Percentiles rank a stretch among this genome's conserved stretches.
phyloP scores from a whole-genome alignment of 2,888 invertebrate genomes.

The Himalopsyche anomala region DNA sequence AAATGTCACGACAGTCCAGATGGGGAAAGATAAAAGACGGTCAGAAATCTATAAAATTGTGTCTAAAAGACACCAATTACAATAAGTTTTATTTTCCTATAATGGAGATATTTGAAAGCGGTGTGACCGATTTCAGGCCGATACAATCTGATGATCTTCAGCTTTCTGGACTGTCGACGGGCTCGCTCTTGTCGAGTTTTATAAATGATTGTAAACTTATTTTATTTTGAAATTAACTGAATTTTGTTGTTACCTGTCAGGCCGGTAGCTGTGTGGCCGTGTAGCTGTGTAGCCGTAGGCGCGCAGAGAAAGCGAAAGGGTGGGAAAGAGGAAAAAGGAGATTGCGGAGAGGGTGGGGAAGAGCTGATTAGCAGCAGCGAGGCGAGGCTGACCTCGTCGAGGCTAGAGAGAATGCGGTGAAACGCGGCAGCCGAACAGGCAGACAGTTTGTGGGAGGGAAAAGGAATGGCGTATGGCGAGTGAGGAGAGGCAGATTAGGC shows the following conservation, averaged over 20 bases:
- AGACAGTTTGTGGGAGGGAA: slow-evolving; percentile 39
- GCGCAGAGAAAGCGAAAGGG: slow-evolving; percentile 55
- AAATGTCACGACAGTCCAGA: slow-evolving; percentile 6
- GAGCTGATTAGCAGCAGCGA: slow-evolving; percentile 38
- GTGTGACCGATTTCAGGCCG: too few species aligned
- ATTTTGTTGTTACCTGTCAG: slow-evolving; percentile 59
- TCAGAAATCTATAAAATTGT: too few species aligned
- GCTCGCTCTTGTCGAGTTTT: neutral
- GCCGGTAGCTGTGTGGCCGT: slow-evolving; percentile 60
- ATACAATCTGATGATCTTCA: too few species aligned
- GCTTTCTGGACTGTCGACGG: neutral
- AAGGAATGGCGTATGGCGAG: slow-evolving; percentile 47
- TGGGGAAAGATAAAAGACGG: neutral
- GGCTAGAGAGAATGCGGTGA: slow-evolving; percentile 39
- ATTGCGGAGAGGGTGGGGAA: slow-evolving; percentile 2
- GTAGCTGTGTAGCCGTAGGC: slow-evolving; percentile 38
- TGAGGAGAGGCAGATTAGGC: slow-evolving; percentile 55
- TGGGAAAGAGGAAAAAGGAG: slow-evolving; percentile 58
- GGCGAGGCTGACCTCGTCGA: neutral
- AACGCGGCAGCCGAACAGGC: slow-evolving; percentile 20
- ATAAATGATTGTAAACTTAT: slow-evolving; percentile 8
- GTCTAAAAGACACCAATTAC: too few species aligned
- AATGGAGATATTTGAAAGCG: too few species aligned
- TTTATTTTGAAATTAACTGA: slow-evolving; percentile 3
- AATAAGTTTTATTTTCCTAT: too few species aligned